Evolutionary conservation across 2,888 invertebrate species (phyloP).

Genomic region (Halictus quadricinctus): DNA sequence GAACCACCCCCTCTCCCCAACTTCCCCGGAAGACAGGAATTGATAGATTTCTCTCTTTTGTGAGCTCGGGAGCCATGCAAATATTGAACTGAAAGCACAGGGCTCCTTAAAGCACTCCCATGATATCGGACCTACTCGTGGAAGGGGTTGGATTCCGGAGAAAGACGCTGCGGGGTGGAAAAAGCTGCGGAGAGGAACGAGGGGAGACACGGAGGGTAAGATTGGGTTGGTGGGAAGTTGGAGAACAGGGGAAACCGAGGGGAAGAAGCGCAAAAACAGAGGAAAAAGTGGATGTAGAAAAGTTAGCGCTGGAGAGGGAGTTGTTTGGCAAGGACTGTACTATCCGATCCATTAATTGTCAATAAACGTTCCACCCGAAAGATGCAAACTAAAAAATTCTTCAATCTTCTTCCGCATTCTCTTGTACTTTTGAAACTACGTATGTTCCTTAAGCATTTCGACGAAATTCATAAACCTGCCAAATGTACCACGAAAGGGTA

Average conservation of each 20-base stretch:
- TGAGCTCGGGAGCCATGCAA: slow-evolving; percentile 71
- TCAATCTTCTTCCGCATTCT: neutral
- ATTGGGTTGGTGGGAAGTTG: slow-evolving; percentile 23
- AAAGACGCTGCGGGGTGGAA: slow-evolving; percentile 10
- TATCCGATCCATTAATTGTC: neutral
- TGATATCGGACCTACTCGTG: slow-evolving; percentile 57
- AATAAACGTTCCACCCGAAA: neutral
- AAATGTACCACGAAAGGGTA: neutral
- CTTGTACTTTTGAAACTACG: neutral
- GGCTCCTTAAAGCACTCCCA: slow-evolving; percentile 68
- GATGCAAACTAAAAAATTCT: neutral
- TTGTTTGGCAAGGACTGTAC: neutral
- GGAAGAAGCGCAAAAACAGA: slow-evolving; percentile 29
- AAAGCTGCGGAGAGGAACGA: neutral
- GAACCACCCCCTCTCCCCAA: slow-evolving; percentile 32
- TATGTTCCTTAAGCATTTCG: neutral
- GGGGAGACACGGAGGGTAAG: slow-evolving; percentile 4
- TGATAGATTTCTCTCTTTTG: slow-evolving; percentile 78
- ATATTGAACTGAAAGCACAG: slow-evolving; percentile 73
- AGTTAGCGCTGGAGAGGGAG: neutral
- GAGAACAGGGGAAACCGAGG: slow-evolving; percentile 26
- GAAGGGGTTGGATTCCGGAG: slow-evolving; percentile 1
- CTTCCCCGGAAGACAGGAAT: slow-evolving; percentile 77
- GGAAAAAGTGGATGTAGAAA: slow-evolving; percentile 5
- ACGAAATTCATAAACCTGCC: neutral